Base-by-base conservation (phyloP, 2,797 vertebrate species). In the Squalus acanthias region DNA sequence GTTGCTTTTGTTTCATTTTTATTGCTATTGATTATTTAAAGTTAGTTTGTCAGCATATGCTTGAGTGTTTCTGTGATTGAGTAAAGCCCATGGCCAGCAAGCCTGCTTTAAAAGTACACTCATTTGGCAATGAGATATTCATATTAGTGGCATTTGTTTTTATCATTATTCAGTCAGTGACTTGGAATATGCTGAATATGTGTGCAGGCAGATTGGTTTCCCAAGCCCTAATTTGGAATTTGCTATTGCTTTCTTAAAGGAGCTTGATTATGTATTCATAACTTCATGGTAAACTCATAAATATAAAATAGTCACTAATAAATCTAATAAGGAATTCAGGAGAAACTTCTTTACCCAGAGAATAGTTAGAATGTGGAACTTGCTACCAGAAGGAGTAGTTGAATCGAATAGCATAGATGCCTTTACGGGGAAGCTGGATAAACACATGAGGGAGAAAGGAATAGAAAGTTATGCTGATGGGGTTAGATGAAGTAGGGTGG, bases 291-390 rank as follows among this genome's bases (percentile, higher is more conserved):
- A 33, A 60, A 60, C 10, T 91, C 12, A 91, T 12, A 91, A 60
- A 17, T 63, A 15, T 63, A 53, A 63, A 3, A 91, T 60, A 60
- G 50, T 60, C n/a, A 65, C 89, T 39, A 67, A 93, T 93, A 67
- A 67, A 39, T 17, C 91, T 39, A 46, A 65, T 93, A 93, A 67
- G 20, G 17, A 67, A 93, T 39, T 93, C 7, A 93, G 33, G 6
- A 7, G 79, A 20, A 85, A 22, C 33, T 22, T n/a, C 5, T 33
- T 33, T n/a, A 63, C 10, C 53, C 88, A 33, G 57, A 29, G 57
- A 63, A 60, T 33, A n/a, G 7, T 93, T 22, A 93, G 33, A 93
- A 93, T 93, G n/a, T 67, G n/a, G n/a, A 93, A 93, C n/a, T 67
- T 67, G 33, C 20, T 67, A 0, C 17, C 63, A 67, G 2, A 46